Evolutionary conservation across 2,113 vertebrate species (phyloP), one percentile per base, ranked within the genome.

Genomic region (Rhinopomastus cyanomelas): DNA sequence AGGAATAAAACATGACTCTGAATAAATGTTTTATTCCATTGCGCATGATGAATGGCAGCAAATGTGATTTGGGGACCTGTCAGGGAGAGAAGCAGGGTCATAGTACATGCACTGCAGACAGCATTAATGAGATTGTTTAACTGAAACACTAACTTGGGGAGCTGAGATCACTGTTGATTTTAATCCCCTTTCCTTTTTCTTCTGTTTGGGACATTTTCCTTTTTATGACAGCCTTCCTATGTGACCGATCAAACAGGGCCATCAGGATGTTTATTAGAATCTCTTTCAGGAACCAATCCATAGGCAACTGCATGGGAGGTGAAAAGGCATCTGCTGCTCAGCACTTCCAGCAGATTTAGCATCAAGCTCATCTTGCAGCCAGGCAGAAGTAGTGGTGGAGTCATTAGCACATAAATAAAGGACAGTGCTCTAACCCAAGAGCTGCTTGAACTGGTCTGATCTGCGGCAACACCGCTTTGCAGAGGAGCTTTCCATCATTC

Each of bases 1-100:
- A 81, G 51, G 89, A 96, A 96, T 95, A 95, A 96, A 96, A 96
- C 87, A 96, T 96, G 87, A 94, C 84, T 93, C 68, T 57, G 84
- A 92, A 95, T 94, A 89, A 95, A 95, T 90, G 75, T 92, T 96
- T 96, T 93, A 96, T 96, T 81, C 84, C 67, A 23, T 56, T 82
- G 71, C 89, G 89, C 71, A 89, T 95, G 90, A 94, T 85, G 87
- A 95, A 95, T 94, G 89, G 89, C 87, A 89, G 51, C 32, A 84
- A 90, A 90, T 95, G 78, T 92, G 89, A 96, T 95, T 93, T 93
- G 94, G 89, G 91, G 84, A 94, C 87, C 91, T 94, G 95, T 96
- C 92, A 95, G 94, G 82, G 36, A 65, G 51, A 82, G 75, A 74
- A 94, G 78, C 92, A 87, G 66, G 87, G 89, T 66, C 53, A 73